Percentiles rank a stretch among this genome's conserved stretches.
These are phyloP conservation scores for Amblyraja radiata DNA, from an alignment of 2,797 vertebrate species.

Conservation along the genomic window DNA sequence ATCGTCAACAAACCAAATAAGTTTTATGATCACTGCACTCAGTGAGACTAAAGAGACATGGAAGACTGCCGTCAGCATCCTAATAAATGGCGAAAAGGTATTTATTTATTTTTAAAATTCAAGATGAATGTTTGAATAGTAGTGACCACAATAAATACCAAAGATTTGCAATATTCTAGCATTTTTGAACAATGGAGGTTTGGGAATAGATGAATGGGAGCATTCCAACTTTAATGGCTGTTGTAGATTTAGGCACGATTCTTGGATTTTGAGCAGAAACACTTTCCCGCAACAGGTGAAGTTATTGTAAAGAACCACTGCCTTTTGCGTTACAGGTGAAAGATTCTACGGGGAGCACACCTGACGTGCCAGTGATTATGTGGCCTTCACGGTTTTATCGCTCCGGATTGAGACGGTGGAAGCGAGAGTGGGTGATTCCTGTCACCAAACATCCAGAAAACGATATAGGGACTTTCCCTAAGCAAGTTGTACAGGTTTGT, in stretches of 20 bases:
- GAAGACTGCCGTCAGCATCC: neutral
- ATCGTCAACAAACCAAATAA: neutral
- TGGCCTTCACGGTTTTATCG: conserved; percentile 39
- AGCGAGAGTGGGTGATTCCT: conserved; percentile 61
- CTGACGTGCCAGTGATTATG: conserved; percentile 34
- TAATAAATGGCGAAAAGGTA: neutral
- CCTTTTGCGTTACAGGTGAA: conserved; percentile 39
- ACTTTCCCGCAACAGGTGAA: neutral
- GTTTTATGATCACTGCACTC: neutral
- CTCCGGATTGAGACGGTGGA: conserved; percentile 47
- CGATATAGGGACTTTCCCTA: conserved; percentile 55
- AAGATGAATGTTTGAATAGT: neutral
- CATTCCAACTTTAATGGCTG: neutral
- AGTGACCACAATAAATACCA: too few species aligned
- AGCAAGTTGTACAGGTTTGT: conserved; percentile 50
- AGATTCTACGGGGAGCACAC: neutral
- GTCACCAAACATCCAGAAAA: conserved; percentile 53
- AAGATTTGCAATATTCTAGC: too few species aligned
- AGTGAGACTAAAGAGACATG: neutral
- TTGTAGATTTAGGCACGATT: neutral
- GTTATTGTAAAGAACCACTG: neutral
- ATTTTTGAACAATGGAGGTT: neutral
- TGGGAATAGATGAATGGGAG: neutral
- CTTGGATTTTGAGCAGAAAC: neutral
- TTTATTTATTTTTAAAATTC: neutral